Evolutionary conservation across 1,140 invertebrate genomes (phyloP), one percentile per base, ranked within the genome.

Genomic region (Aporrectodea caliginosa): DNA sequence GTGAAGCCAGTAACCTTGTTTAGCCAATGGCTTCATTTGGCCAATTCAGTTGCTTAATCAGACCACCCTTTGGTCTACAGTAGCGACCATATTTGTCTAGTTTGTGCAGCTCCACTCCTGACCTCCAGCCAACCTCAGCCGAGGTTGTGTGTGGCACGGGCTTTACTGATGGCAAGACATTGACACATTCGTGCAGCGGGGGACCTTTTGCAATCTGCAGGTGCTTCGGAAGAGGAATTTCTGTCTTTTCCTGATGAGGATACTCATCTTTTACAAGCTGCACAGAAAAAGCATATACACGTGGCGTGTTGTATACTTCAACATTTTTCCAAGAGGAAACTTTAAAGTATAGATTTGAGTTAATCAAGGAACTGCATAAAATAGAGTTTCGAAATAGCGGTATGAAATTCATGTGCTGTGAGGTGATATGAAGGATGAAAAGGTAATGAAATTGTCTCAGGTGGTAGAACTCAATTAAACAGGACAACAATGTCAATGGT

Each of bases 41-140:
- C 86, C 86, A 88, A 73, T 88, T 88, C 27, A 88, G 82, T 76
- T 86, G 86, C 72, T 83, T 84, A 6, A 88, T 80, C 27, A 88
- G 81, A 27, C 84, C 83, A 27, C 86, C 86, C 82, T 85, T 86
- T 22, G 84, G 84, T 73, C 84, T 84, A 6, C 84, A 83, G 78
- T 87, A 86, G 79, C 82, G 82, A 12, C 86, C 86, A 80, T 87
- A 87, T 78, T 83, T 84, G 70, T 88, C 86, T 35, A 88, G 79
- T 2, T 80, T 81, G 27, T 84, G 80, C 6, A 69, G 69, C 43
- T 68, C 73, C 30, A 84, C 79, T 16, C 83, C 81, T 0, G 86
- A 87, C 70, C 86, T 71, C 86, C 86, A 88, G 0, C 86, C 86
- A 14, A 87, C 84, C 34, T 83, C 81, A 31, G 84, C 83, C 14